A percentile compares a stretch with the other conserved stretches of the same genome.
phyloP scores from a whole-genome alignment of 2,888 invertebrate genomes.

The Hemaris fuciformis region DNA sequence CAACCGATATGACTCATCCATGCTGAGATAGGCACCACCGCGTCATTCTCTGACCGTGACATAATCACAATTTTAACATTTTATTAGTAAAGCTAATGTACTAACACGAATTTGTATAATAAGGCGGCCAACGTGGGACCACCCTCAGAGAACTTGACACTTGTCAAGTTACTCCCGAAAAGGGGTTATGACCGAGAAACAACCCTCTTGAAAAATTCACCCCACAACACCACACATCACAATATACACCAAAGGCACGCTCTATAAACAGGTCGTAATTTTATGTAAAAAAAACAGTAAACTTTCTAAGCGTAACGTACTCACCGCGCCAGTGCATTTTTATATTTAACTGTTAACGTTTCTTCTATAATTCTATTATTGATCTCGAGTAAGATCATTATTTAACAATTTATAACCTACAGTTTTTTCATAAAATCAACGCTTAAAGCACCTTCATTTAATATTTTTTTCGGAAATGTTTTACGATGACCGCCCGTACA shows the following conservation, averaged over 20 bases:
- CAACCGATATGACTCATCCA: conserved; percentile 71
- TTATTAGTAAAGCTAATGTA: conserved; percentile 28
- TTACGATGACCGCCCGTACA: conserved; percentile 73
- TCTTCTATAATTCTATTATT: conserved; percentile 99
- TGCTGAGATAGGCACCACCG: conserved; percentile 67
- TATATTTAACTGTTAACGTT: conserved; percentile 96
- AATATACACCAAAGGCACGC: conserved; percentile 35
- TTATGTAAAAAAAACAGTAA: conserved; percentile 62
- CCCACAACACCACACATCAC: conserved; percentile 29
- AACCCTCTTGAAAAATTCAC: conserved; percentile 41
- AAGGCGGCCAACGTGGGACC: conserved; percentile 76
- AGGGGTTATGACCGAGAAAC: conserved; percentile 64
- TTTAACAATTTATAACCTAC: conserved; percentile 80
- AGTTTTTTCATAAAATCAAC: conserved; percentile 79
- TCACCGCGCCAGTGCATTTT: conserved; percentile 97
- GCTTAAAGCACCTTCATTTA: conserved; percentile 81
- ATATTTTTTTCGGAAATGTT: conserved; percentile 73
- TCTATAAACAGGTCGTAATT: conserved; percentile 50
- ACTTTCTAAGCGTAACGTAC: conserved; percentile 83
- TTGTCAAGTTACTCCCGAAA: conserved; percentile 66
- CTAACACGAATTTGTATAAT: conserved; percentile 32
- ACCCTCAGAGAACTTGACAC: conserved; percentile 74
- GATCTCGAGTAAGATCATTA: conserved; percentile 98
- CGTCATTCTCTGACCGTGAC: conserved; percentile 54
- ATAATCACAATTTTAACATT: conserved; percentile 41